Conservation (phyloP, 2,888 invertebrate species). For the Morpho achilles region DNA sequence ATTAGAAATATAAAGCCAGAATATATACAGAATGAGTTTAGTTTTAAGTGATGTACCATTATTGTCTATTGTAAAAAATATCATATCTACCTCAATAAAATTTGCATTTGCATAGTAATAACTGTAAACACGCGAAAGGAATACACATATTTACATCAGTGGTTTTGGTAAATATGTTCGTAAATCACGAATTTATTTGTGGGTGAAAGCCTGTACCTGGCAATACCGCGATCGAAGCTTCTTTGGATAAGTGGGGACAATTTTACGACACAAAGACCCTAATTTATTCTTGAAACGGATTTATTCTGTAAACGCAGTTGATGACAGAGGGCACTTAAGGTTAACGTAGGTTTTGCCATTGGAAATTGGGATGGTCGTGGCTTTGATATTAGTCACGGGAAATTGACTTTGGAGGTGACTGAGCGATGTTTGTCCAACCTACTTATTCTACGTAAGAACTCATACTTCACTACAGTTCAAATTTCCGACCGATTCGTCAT, state of each 20-base stretch:
- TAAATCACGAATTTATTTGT: constrained; percentile 52
- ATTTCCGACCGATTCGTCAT: too few species aligned
- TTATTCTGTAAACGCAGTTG: constrained; percentile 64
- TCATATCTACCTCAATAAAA: neutral
- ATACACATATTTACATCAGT: constrained; percentile 11
- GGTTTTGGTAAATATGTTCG: constrained; percentile 40
- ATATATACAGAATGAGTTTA: too few species aligned
- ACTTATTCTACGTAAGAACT: too few species aligned
- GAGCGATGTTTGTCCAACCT: neutral
- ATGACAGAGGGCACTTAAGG: constrained; percentile 70
- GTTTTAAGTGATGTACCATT: too few species aligned
- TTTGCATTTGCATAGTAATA: constrained; percentile 1
- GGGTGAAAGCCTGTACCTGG: constrained; percentile 42
- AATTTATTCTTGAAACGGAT: constrained; percentile 74
- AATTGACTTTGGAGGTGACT: constrained; percentile 54
- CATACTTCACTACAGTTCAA: too few species aligned
- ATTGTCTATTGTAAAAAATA: neutral
- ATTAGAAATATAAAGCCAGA: too few species aligned
- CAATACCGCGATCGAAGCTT: constrained; percentile 24
- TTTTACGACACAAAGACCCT: constrained; percentile 68
- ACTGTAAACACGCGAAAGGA: constrained; percentile 10
- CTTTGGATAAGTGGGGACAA: constrained; percentile 40
- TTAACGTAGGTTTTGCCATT: constrained; percentile 73
- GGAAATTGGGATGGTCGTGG: constrained; percentile 64
- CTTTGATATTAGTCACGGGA: constrained; percentile 63